These are phyloP conservation scores for Chirona hameri DNA, from an alignment of 2,888 invertebrate species.

Conservation along the genomic window DNA sequence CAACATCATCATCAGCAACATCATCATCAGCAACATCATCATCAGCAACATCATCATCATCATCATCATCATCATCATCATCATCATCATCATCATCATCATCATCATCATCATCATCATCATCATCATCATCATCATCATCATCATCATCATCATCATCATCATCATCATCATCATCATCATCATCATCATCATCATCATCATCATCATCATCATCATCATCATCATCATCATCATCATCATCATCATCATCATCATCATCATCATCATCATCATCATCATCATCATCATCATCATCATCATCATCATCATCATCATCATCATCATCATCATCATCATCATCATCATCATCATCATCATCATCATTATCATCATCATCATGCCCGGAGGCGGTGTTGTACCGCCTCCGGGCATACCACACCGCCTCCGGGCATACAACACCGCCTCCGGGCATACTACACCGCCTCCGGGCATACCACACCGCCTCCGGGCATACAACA, in stretches of 20 bases:
- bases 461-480: too few relatives aligned
- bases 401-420: too few relatives aligned
- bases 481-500: too few relatives aligned
- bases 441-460: too few relatives aligned
- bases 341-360: slow-evolving; percentile 22
- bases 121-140: slow-evolving; percentile 22
- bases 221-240: slow-evolving; percentile 22
- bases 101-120: slow-evolving; percentile 22
- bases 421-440: too few relatives aligned
- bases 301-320: slow-evolving; percentile 22
- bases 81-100: slow-evolving; percentile 22
- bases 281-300: slow-evolving; percentile 22
- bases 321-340: slow-evolving; percentile 22
- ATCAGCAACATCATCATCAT: too few relatives aligned
- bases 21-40: too few relatives aligned
- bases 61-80: too few relatives aligned
- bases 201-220: slow-evolving; percentile 22
- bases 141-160: slow-evolving; percentile 22
- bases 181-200: slow-evolving; percentile 22
- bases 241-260: slow-evolving; percentile 22
- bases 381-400: too few relatives aligned
- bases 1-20: too few relatives aligned
- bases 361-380: slow-evolving; percentile 22
- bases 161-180: slow-evolving; percentile 22
- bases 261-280: slow-evolving; percentile 22